Evolutionary conservation across 2,888 invertebrate species (phyloP).

Genomic region (Dromius quadrimaculatus): DNA sequence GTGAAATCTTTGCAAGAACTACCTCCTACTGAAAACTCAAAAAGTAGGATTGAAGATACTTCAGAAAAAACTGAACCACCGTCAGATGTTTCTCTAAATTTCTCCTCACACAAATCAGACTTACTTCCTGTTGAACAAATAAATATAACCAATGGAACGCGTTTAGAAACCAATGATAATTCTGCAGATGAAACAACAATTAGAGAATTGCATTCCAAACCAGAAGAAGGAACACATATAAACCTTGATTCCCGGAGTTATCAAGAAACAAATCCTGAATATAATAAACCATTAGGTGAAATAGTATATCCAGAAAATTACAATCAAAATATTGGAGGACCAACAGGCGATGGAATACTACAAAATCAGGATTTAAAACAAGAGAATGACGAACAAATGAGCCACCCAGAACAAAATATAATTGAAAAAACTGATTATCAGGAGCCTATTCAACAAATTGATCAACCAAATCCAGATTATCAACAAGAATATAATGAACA

Average conservation of each 20-base stretch:
- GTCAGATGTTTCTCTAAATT: conserved; percentile 23
- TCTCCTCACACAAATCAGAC: conserved; percentile 15
- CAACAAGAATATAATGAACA: conserved; percentile 50
- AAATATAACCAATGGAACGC: not conserved
- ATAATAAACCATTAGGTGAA: not conserved
- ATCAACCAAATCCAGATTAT: not conserved
- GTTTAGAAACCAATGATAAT: not conserved
- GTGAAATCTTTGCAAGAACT: conserved; percentile 16
- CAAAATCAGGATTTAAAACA: not conserved
- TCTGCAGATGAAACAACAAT: conserved; percentile 21
- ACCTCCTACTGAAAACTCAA: conserved; percentile 1
- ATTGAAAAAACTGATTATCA: not conserved
- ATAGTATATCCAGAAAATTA: not conserved
- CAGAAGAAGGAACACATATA: conserved; percentile 1
- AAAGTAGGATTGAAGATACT: conserved; percentile 21
- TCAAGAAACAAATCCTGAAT: not conserved
- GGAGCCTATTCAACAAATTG: not conserved
- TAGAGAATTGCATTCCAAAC: not conserved
- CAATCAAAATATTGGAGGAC: not conserved
- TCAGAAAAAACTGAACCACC: conserved; percentile 37
- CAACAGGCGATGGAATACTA: not conserved
- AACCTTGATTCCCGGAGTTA: not conserved
- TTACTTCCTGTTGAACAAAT: conserved; percentile 17
- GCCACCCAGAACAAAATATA: not conserved
- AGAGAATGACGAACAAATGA: not conserved